phyloP scores from a whole-genome alignment of 2,113 vertebrate genomes.

The Zootoca vivipara region DNA sequence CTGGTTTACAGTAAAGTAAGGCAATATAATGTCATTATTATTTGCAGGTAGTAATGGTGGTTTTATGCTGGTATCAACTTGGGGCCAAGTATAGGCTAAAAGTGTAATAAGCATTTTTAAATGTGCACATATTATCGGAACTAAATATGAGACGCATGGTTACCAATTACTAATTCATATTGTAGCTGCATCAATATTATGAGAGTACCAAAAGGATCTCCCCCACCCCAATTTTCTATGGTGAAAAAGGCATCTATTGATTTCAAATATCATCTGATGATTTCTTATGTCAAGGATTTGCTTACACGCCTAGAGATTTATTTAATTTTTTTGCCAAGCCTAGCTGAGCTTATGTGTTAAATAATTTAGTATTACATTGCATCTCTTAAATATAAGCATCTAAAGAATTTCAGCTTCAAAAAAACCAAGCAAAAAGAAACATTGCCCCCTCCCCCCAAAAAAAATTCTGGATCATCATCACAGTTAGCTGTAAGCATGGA shows the following conservation, averaged over 20 bases:
- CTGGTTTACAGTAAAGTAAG: too few relatives aligned
- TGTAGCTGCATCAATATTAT: background rate
- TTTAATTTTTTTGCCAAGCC: too few relatives aligned
- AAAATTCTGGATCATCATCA: conserved; percentile 57
- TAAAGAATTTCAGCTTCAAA: conserved; percentile 46
- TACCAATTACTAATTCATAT: background rate
- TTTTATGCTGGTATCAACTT: too few relatives aligned
- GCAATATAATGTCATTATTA: too few relatives aligned
- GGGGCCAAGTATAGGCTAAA: too few relatives aligned
- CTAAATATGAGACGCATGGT: background rate
- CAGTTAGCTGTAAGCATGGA: conserved; percentile 55
- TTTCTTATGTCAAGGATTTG: background rate
- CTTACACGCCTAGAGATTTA: background rate
- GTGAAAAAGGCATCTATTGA: background rate
- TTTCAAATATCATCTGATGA: background rate
- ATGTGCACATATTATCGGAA: background rate
- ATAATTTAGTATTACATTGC: background rate
- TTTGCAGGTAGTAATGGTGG: too few relatives aligned
- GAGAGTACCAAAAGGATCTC: background rate
- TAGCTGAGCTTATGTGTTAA: background rate
- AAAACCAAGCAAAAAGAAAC: conserved; percentile 51
- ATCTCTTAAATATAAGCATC: conserved; percentile 51
- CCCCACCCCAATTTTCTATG: background rate
- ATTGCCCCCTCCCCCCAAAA: conserved; percentile 32
- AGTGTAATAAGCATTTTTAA: background rate